Evolutionary conservation across 2,888 invertebrate species (phyloP).

Genomic region (Nomada goodeniana): DNA sequence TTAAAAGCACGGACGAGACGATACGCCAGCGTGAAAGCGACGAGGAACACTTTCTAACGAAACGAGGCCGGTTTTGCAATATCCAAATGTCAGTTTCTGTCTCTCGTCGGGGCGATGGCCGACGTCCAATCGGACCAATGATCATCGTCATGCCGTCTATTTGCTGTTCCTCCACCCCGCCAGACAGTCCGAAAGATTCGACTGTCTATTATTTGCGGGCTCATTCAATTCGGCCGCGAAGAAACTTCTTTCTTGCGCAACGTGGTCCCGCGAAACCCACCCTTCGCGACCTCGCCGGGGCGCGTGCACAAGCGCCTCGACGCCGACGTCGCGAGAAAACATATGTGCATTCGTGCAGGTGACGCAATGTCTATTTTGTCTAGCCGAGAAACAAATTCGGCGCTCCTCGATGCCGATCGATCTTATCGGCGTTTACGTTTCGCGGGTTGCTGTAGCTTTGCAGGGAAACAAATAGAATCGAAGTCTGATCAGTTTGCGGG

Average conservation of each 20-base stretch:
- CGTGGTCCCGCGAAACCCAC: background rate
- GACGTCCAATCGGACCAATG: slow-evolving; percentile 66
- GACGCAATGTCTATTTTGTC: slow-evolving; percentile 56
- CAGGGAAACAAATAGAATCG: slow-evolving; percentile 18
- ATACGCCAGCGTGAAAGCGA: slow-evolving; percentile 29
- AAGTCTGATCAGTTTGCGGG: background rate
- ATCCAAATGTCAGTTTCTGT: slow-evolving; percentile 61
- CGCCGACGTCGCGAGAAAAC: background rate
- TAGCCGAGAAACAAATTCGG: slow-evolving; percentile 39
- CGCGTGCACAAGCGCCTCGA: slow-evolving; percentile 13
- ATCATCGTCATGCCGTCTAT: slow-evolving; percentile 37
- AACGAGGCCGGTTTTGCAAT: slow-evolving; percentile 63
- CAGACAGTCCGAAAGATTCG: slow-evolving; percentile 18
- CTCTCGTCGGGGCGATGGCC: slow-evolving; percentile 65
- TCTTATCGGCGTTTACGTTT: slow-evolving; percentile 23
- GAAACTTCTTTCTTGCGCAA: slow-evolving; percentile 18
- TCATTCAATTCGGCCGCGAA: slow-evolving; percentile 30
- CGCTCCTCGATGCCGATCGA: slow-evolving; percentile 18
- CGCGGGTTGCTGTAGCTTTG: background rate
- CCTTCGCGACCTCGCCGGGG: slow-evolving; percentile 7
- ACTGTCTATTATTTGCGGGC: slow-evolving; percentile 37
- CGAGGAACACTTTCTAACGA: slow-evolving; percentile 43
- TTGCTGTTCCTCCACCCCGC: slow-evolving; percentile 35
- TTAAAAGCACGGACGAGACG: background rate
- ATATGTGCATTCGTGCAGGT: background rate